Evolutionary conservation across 2,888 invertebrate species (phyloP).

Genomic region (Epirrita christyi): DNA sequence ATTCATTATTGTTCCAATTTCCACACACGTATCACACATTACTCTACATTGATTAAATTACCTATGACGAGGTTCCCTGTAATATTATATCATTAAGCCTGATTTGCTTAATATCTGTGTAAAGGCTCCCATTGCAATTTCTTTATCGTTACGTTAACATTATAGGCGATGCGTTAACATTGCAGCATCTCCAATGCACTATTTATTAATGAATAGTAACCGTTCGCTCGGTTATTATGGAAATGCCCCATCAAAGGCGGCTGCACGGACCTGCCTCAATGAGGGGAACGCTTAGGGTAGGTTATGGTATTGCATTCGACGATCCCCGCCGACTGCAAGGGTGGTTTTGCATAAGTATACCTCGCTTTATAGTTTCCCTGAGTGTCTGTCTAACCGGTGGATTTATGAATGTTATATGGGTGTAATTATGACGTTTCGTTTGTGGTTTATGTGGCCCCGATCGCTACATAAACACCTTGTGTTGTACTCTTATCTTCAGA

Average conservation of each 20-base stretch:
- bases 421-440: slow-evolving; percentile 70
- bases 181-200: slow-evolving; percentile 38
- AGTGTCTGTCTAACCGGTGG: slow-evolving; percentile 72
- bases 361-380: slow-evolving; percentile 57
- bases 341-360: slow-evolving; percentile 76
- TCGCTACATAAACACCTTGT: slow-evolving; percentile 30
- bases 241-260: slow-evolving; percentile 74
- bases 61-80: slow-evolving; percentile 5
- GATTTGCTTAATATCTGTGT: slow-evolving; percentile 13
- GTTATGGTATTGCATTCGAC: slow-evolving; percentile 79
- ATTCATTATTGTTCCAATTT: slow-evolving; percentile 1
- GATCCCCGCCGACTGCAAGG: slow-evolving; percentile 69
- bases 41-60: slow-evolving; percentile 15
- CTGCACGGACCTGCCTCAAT: slow-evolving; percentile 73
- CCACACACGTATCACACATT: slow-evolving; percentile 23
- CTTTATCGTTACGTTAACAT: too few species aligned
- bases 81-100: slow-evolving; percentile 1
- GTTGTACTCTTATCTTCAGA: slow-evolving; percentile 19
- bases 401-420: slow-evolving; percentile 74
- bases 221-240: slow-evolving; percentile 62
- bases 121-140: slow-evolving; percentile 38
- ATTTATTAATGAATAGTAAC: slow-evolving; percentile 49
- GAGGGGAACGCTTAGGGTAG: slow-evolving; percentile 79
- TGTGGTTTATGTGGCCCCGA: slow-evolving; percentile 41
- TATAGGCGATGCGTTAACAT: slow-evolving; percentile 40